Evolutionary conservation across 2,888 invertebrate species (phyloP), one percentile per base, ranked within the genome.

Genomic region (Mycalesis mineus): DNA sequence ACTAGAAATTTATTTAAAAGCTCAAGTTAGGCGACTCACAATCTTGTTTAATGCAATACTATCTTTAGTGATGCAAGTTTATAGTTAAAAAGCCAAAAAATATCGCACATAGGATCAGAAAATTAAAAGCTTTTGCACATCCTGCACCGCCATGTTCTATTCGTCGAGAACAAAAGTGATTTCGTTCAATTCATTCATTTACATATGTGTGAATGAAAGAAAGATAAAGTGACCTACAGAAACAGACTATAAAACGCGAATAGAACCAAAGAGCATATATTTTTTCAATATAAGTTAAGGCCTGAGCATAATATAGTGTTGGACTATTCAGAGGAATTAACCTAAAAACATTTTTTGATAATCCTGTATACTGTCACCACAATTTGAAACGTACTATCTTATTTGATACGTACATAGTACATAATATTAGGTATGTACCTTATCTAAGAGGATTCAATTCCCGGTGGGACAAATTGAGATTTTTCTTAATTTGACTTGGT

Each of bases 131-230:
- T 82, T 82, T 75, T 81, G 83, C 82, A 88, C 88, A 84, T 89
- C 85, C 86, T 85, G 84, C 87, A 88, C 88, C 88, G 88, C 88
- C 88, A 89, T 89, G 74, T 89, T 88, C 81, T 76, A 79, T 75
- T 77, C 73, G 76, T 76, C 72, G 77, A 80, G 74, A 65, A 62
- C 60, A 62, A 65, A 63, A 57, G 60, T 60, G 56, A 50, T 55
- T 63, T 55, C 62, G 62, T 63, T 68, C 61, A 44, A 55, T 58
- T 68, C 61, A 47, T 57, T 58, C 58, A 33, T 40, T 9, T 51
- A 39, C 28, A 31, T 31, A 14, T 29, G 45, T 31, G 39, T 13
- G 39, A 39, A 39, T 36, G 36, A 36, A 36, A 2, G 36, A 11
- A 36, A 36, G 1, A 11, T 36, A 33, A 33, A 33, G 11, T 4